Conservation (phyloP, 2,888 invertebrate species). For the Malthinus seriepunctatus region DNA sequence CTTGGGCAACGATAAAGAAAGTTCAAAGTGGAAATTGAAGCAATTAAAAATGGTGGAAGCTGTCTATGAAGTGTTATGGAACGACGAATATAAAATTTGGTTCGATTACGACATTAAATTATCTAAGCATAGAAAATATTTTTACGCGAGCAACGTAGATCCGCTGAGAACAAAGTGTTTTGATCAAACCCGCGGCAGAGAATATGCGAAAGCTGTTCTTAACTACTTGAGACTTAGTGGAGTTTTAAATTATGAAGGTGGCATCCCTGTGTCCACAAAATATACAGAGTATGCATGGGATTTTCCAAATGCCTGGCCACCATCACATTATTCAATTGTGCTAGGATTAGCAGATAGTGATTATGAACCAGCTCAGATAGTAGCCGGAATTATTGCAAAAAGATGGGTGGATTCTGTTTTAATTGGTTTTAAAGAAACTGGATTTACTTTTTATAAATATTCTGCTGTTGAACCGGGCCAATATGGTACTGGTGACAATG, state of each 20-base stretch:
- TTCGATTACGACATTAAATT: slow-evolving; percentile 72
- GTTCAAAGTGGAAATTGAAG: slow-evolving; percentile 57
- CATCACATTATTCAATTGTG: slow-evolving; percentile 74
- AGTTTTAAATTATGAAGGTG: slow-evolving; percentile 63
- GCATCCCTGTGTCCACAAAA: slow-evolving; percentile 69
- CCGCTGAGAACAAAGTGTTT: slow-evolving; percentile 69
- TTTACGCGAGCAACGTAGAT: slow-evolving; percentile 72
- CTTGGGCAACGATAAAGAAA: slow-evolving; percentile 57
- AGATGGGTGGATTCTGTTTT: slow-evolving; percentile 71
- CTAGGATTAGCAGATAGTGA: slow-evolving; percentile 66
- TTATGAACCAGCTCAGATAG: slow-evolving; percentile 57
- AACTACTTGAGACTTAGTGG: slow-evolving; percentile 58
- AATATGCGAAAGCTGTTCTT: slow-evolving; percentile 58
- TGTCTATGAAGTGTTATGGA: slow-evolving; percentile 82
- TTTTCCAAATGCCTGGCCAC: slow-evolving; percentile 85
- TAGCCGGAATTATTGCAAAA: slow-evolving; percentile 68
- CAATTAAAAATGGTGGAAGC: slow-evolving; percentile 62
- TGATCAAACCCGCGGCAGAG: slow-evolving; percentile 31
- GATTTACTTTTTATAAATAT: slow-evolving; percentile 76
- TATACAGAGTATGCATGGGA: slow-evolving; percentile 78
- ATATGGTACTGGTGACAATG: slow-evolving; percentile 74
- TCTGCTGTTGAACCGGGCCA: slow-evolving; percentile 66
- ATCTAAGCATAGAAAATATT: slow-evolving; percentile 62
- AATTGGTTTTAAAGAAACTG: slow-evolving; percentile 62
- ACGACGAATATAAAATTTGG: slow-evolving; percentile 76